phyloP scores from a whole-genome alignment of 2,888 invertebrate species.

The Chymomyza fuscimana region DNA sequence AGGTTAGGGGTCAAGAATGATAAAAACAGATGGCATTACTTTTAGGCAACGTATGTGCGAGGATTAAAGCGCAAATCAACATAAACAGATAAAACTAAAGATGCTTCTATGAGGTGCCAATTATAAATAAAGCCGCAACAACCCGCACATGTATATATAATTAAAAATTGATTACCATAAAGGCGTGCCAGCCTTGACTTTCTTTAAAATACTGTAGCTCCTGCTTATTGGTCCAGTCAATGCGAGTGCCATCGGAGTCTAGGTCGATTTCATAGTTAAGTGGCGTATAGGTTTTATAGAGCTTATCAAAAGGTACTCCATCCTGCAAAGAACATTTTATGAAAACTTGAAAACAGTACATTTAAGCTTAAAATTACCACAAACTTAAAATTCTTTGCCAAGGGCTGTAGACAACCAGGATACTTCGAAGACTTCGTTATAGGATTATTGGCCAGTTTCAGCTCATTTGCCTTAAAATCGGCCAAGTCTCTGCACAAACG shows the following conservation, averaged over 20 bases:
- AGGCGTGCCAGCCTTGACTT: conserved; percentile 75
- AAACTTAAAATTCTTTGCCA: conserved; percentile 66
- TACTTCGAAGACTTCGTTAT: conserved; percentile 62
- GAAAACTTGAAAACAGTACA: background rate
- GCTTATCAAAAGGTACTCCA: conserved; percentile 67
- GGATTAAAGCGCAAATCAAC: too few relatives aligned
- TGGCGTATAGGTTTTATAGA: conserved; percentile 66
- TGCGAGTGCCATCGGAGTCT: conserved; percentile 54
- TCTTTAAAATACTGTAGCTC: conserved; percentile 55
- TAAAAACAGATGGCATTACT: background rate
- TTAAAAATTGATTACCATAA: conserved; percentile 53
- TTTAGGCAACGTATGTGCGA: background rate
- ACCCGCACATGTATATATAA: too few relatives aligned
- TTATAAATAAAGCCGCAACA: too few relatives aligned
- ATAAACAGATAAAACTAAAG: too few relatives aligned
- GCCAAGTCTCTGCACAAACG: conserved; percentile 67
- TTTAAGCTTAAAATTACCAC: conserved; percentile 49
- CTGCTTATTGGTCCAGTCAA: conserved; percentile 58
- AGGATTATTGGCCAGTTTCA: conserved; percentile 70
- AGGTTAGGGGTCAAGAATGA: too few relatives aligned
- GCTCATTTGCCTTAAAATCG: conserved; percentile 62
- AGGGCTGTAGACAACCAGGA: conserved; percentile 66
- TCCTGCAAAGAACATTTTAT: conserved; percentile 54
- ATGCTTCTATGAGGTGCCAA: too few relatives aligned
- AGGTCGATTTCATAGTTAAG: conserved; percentile 61